Base-by-base conservation (phyloP, 2,888 invertebrate species). In the Pyrgus malvae region DNA sequence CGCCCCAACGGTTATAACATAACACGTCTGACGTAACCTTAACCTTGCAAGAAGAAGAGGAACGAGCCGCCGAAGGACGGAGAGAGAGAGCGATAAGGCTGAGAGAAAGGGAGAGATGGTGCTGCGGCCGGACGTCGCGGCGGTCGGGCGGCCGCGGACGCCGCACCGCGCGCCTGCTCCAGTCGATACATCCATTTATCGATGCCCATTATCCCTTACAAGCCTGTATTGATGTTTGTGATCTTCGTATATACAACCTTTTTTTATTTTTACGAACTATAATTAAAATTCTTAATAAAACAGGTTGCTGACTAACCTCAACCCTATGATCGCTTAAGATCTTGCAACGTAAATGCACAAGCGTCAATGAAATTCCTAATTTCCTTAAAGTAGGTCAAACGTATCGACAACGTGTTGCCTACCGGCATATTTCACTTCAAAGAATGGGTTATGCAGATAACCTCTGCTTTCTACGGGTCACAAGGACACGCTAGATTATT, bases 1-100 rank as follows among this genome's bases (percentile, higher is more conserved):
- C 84, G 87, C 83, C 88, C 84, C 90, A 87, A 88, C 90, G 89
- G 90, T 90, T 90, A 90, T 90, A 90, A 90, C 90, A 89, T 90
- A 90, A 90, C 90, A 90, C 82, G 87, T 88, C 90, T 90, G 90
- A 90, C 90, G 90, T 90, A 90, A 90, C 90, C 90, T 90, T 90
- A 90, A 90, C 90, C 90, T 90, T 90, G 90, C 90, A 86, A 88
- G 90, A 90, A 89, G 88, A 87, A 89, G 90, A 87, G 89, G 88
- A 88, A 87, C 84, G 78, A 83, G 74, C 84, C 74, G 77, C 78
- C 87, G 87, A 90, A 88, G 89, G 88, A 88, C 88, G 87, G 90
- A 88, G 81, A 84, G 87, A 89, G 88, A 90, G 83, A 74, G 87
- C 88, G 71, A 87, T 86, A 89, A 77, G 74, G 72, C 69, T 64